A percentile compares a stretch with the other conserved stretches of the same genome.
Evolutionary conservation across 2,113 vertebrate genomes (phyloP).

Genomic region (Leucosticte australis): DNA sequence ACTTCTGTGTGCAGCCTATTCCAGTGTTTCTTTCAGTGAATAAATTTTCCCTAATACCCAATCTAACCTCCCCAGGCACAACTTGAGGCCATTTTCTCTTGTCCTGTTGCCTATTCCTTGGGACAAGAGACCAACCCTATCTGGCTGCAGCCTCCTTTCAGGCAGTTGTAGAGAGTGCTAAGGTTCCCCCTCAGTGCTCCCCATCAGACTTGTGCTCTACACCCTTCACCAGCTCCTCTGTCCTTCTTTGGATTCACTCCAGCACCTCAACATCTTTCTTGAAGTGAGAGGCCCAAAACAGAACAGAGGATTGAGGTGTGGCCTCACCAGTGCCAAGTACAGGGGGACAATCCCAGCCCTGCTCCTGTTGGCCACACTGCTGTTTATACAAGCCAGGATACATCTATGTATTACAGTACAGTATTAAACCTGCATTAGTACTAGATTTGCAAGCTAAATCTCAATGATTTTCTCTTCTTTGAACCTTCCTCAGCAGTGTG

Average conservation of each 20-base stretch:
- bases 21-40: neutral
- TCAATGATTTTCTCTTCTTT: neutral
- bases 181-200: neutral
- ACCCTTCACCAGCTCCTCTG: neutral
- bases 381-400: neutral
- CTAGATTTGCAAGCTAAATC: neutral
- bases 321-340: neutral
- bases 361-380: neutral
- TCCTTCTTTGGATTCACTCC: neutral
- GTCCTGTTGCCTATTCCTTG: neutral
- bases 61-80: neutral
- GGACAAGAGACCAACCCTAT: neutral
- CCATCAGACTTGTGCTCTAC: neutral
- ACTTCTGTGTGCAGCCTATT: neutral
- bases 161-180: neutral
- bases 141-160: neutral
- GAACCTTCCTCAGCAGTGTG: neutral
- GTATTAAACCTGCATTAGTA: neutral
- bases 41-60: neutral
- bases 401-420: neutral
- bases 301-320: neutral
- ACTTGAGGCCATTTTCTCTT: neutral
- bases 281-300: neutral
- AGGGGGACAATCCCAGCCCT: neutral
- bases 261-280: neutral